Conservation (phyloP, 2,888 invertebrate genomes). For the Polyommatus icarus region DNA sequence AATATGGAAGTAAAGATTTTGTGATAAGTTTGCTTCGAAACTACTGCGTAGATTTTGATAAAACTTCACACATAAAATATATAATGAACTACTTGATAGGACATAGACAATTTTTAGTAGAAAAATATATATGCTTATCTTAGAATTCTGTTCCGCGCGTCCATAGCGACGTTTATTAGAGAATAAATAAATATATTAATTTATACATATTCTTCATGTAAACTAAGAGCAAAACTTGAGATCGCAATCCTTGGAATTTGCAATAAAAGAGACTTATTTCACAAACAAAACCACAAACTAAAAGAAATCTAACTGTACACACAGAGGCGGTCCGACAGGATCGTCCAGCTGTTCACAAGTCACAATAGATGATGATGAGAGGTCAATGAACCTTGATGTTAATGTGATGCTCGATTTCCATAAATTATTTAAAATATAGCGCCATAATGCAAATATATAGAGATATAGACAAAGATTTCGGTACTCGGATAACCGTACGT, state of each 20-base stretch:
- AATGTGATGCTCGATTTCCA: background rate
- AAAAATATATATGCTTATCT: background rate
- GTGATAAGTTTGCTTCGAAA: no score
- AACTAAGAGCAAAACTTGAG: background rate
- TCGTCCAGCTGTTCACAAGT: slow-evolving; percentile 10
- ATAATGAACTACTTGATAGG: no score
- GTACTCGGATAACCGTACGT: no score
- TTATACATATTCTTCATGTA: background rate
- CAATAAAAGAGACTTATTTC: background rate
- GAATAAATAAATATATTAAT: no score
- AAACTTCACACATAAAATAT: background rate
- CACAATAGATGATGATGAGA: slow-evolving; percentile 26
- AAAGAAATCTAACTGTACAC: slow-evolving; percentile 12
- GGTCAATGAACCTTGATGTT: slow-evolving; percentile 7
- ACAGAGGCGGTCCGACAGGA: slow-evolving; percentile 17
- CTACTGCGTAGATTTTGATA: no score
- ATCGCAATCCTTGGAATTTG: slow-evolving; percentile 2
- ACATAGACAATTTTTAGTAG: background rate
- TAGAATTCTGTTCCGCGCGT: no score
- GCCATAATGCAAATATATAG: background rate
- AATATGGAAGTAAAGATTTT: no score
- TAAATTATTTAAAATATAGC: background rate
- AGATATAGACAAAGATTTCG: background rate
- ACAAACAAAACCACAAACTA: background rate
- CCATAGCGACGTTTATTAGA: background rate